Base-by-base conservation (phyloP, 2,113 vertebrate species). In the Tretioscincus oriximinensis region DNA sequence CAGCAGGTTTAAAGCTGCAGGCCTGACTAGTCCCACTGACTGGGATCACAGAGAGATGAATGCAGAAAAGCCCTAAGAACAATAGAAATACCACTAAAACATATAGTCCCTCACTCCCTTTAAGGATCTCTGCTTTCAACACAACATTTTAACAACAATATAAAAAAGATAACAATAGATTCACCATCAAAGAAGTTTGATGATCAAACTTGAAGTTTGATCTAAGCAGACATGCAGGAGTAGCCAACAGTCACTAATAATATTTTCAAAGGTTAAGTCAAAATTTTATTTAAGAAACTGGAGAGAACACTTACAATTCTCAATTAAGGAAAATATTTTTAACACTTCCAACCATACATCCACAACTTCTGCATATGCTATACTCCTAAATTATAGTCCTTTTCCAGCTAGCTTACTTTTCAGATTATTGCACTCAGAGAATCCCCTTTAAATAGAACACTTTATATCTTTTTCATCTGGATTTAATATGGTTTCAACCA, bases 401-500 rank as follows among this genome's bases (percentile, higher is more conserved):
- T 84, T 86, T 85, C 82, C 88, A 91, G 84, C 92, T 89, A 93
- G 90, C 91, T 94, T 93, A 90, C 78, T 91, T 93, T 93, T 89
- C 86, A 90, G 90, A 93, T 93, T 95, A 93, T 84, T 91, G 88
- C 89, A 87, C 86, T 93, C 88, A 92, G 85, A 87, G 91, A 95
- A 86, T 86, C 89, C 88, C 95, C 95, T 93, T 95, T 88, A 94
- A 79, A 91, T 92, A 87, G 87, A 93, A 90, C 81, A 84, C 89
- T 88, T 93, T 91, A 94, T 95, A 86, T 93, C 82, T 92, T 90
- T 87, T 92, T 96, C 96, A 97, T 97, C 96, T 97, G 97, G 95
- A 97, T 98, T 96, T 95, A 96, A 96, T 98, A 97, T 90, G 89
- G 89, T 94, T 96, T 95, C 96, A 97, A 97, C 96, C 96, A 96